Evolutionary conservation across 1,140 invertebrate genomes (phyloP).

Genomic region (Nebria ingens): DNA sequence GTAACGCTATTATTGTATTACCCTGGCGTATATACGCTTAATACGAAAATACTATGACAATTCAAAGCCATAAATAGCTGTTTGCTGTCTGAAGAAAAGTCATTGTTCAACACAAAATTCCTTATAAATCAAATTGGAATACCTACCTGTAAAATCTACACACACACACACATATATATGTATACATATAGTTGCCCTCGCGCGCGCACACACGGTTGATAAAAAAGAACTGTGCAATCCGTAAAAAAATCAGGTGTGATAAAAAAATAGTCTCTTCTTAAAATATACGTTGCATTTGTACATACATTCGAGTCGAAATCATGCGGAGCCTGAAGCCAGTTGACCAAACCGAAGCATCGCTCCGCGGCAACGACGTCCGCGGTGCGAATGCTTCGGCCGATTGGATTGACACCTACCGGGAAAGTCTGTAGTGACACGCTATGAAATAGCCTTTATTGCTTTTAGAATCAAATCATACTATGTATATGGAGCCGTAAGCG

Average conservation of each 20-base stretch:
- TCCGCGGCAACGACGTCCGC: neutral
- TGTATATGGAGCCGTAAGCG: too few relatives aligned
- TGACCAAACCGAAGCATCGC: slow-evolving; percentile 15
- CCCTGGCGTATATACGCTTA: too few relatives aligned
- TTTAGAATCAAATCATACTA: slow-evolving; percentile 27
- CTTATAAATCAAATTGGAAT: neutral
- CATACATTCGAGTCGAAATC: slow-evolving; percentile 26
- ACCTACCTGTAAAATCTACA: too few relatives aligned
- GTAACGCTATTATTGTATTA: neutral
- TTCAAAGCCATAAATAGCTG: neutral
- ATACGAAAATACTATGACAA: neutral
- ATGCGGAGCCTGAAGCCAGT: slow-evolving; percentile 19
- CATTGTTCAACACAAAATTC: neutral
- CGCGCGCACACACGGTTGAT: neutral
- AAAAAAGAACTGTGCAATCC: neutral
- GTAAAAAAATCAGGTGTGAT: slow-evolving; percentile 25
- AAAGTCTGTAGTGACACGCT: slow-evolving; percentile 30
- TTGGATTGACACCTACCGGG: slow-evolving; percentile 28
- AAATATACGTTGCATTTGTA: slow-evolving; percentile 29
- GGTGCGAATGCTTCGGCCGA: slow-evolving; percentile 14
- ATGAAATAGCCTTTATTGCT: slow-evolving; percentile 32
- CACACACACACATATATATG: neutral
- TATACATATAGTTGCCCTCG: neutral
- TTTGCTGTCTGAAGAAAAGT: neutral
- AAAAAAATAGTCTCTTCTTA: slow-evolving; percentile 25